Evolutionary conservation across 2,113 vertebrate species (phyloP), one percentile per base, ranked within the genome.

Genomic region (Neodontobutis hainanensis): DNA sequence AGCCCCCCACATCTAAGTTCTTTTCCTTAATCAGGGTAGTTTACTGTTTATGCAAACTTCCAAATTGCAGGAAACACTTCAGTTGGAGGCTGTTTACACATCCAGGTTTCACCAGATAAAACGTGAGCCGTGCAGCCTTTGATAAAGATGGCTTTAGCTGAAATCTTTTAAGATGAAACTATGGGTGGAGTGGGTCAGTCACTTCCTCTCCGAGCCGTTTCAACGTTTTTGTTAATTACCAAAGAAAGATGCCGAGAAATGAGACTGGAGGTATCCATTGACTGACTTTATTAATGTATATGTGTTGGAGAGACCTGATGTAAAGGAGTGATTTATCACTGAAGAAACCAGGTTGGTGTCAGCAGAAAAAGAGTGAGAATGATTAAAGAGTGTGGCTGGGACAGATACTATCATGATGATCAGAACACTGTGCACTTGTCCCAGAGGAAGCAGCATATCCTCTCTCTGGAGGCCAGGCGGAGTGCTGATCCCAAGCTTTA

Each of bases 11-110:
- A 66, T 55, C 15, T 35, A 19, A n/a, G 14, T 34, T 55, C 11
- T 48, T 47, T 32, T 6, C 62, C 51, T 61, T 75, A 65, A 85
- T 82, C 51, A 78, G 72, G 68, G 48, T 2, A 44, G 16, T 61
- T 73, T 53, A 62, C 45, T 68, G 51, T 57, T 12, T 40, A 50
- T 62, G 51, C 15, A 48, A 60, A 66, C 61, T 46, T 45, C 2
- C 38, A 80, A 87, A 88, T 88, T 72, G 76, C 80, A 87, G 85
- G 85, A 85, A 84, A 49, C 68, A 7, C 64, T 76, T 83, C 15
- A 12, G 53, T 82, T 43, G 14, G 49, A 70, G 45, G 44, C 61
- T 77, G 82, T 82, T 83, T 84, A 87, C 53, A 58, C 77, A 50
- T 14, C 6, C 51, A 43, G 70, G 52, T 44, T 11, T 68, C 19